These are phyloP conservation scores for Salpingus planirostris DNA, from an alignment of 2,888 invertebrate genomes.

Conservation along the genomic window DNA sequence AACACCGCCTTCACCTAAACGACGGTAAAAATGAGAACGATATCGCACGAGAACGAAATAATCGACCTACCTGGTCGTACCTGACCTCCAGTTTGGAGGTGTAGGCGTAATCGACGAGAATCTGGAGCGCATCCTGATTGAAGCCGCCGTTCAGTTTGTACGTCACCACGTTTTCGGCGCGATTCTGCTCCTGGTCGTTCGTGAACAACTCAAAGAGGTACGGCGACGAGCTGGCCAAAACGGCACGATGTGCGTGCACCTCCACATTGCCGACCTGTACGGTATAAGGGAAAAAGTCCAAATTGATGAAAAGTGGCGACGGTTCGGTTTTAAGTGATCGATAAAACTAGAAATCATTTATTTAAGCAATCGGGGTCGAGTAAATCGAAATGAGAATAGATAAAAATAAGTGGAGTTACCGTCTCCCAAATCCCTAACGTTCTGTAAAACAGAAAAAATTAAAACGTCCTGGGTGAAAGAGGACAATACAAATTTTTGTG, in stretches of 20 bases:
- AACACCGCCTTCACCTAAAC: constrained; percentile 72
- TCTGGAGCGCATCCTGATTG: constrained; percentile 60
- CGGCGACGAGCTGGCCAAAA: constrained; percentile 69
- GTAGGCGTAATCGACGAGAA: constrained; percentile 75
- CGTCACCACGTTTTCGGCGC: constrained; percentile 44
- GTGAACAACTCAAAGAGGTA: constrained; percentile 68
- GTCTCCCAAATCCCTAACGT: constrained; percentile 31
- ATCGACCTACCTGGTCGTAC: constrained; percentile 37
- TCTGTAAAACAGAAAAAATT: constrained; percentile 42
- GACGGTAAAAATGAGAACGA: too few species aligned
- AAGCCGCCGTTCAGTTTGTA: constrained; percentile 57
- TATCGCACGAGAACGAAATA: background rate
- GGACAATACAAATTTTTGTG: constrained; percentile 16
- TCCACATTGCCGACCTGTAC: constrained; percentile 58
- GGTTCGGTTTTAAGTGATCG: background rate
- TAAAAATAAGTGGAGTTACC: constrained; percentile 33
- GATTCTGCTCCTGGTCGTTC: constrained; percentile 45
- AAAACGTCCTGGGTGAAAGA: constrained; percentile 33
- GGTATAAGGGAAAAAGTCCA: constrained; percentile 22
- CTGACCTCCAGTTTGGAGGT: constrained; percentile 56
- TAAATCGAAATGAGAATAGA: constrained; percentile 17
- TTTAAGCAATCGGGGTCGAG: constrained; percentile 8
- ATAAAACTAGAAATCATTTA: background rate
- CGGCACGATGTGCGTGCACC: constrained; percentile 68
- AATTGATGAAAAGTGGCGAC: constrained; percentile 13